These are phyloP conservation scores for Trialeurodes vaporariorum DNA, from an alignment of 1,140 invertebrate species.

Conservation along the genomic window DNA sequence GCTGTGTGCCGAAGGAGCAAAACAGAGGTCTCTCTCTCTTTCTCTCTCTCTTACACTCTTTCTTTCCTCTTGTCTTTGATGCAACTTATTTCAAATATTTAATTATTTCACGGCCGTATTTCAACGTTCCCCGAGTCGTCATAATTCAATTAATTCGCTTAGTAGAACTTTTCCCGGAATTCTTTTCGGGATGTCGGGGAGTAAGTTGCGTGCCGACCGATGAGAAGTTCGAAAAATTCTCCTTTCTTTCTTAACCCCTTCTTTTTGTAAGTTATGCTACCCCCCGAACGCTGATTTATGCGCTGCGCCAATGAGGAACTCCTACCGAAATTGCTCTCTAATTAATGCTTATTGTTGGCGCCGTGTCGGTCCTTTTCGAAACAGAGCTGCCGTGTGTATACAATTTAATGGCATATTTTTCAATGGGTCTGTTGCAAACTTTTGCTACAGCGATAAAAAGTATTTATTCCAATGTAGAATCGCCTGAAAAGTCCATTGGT, in stretches of 20 bases:
- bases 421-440: too few relatives aligned
- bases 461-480: too few relatives aligned
- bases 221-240: too few relatives aligned
- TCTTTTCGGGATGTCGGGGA: neutral
- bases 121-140: neutral
- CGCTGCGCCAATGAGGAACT: neutral
- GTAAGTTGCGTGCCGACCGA: too few relatives aligned
- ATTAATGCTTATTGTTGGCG: slow-evolving; percentile 1
- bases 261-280: neutral
- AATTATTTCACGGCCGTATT: neutral
- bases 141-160: slow-evolving; percentile 1
- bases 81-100: neutral
- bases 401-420: too few relatives aligned
- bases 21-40: neutral
- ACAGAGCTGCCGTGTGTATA: too few relatives aligned
- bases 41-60: too few relatives aligned
- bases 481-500: too few relatives aligned
- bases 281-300: neutral
- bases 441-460: too few relatives aligned
- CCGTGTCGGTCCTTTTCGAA: too few relatives aligned
- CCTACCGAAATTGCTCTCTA: neutral
- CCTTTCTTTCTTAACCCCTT: neutral
- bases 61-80: neutral
- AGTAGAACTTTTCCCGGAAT: neutral
- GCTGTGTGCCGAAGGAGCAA: too few relatives aligned